Percentiles rank a stretch among this genome's conserved stretches.
phyloP scores from a whole-genome alignment of 2,888 invertebrate species.

The Argyresthia albistria region DNA sequence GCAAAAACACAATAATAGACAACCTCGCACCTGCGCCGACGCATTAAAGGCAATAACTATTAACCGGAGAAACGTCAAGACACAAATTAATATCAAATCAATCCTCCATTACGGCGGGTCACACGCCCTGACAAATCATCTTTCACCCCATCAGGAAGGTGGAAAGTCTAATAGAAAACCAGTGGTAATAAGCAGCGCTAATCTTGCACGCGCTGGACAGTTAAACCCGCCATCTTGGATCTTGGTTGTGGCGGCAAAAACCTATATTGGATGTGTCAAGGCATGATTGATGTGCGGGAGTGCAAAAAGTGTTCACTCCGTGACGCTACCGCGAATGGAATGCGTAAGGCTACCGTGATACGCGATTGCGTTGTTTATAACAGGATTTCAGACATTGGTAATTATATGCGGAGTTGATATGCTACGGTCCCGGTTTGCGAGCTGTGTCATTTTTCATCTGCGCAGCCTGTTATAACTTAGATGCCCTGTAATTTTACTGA shows the following conservation, averaged over 20 bases:
- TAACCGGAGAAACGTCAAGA: conserved; percentile 34
- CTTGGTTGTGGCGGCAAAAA: conserved; percentile 43
- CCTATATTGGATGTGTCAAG: conserved; percentile 70
- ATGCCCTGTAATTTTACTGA: no score
- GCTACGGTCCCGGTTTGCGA: no score
- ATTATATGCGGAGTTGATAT: not conserved
- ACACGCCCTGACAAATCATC: conserved; percentile 63
- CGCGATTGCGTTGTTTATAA: conserved; percentile 4
- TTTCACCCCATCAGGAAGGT: conserved; percentile 66
- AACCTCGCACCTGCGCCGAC: no score
- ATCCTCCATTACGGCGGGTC: conserved; percentile 63
- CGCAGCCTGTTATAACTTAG: not conserved
- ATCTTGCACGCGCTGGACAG: conserved; percentile 54
- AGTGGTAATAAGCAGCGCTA: conserved; percentile 58
- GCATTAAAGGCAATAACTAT: no score
- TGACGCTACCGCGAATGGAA: conserved; percentile 30
- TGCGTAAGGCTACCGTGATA: conserved; percentile 14
- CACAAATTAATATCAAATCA: conserved; percentile 69
- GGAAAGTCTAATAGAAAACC: conserved; percentile 69
- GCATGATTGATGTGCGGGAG: conserved; percentile 59
- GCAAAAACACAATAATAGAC: not conserved
- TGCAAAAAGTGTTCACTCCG: conserved; percentile 57
- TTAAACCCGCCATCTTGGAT: conserved; percentile 43
- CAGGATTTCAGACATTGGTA: not conserved
- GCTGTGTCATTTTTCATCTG: no score